A percentile compares a stretch with the other conserved stretches of the same genome.
Conservation (phyloP, 2,888 invertebrate genomes). For the Agrochola circellaris region DNA sequence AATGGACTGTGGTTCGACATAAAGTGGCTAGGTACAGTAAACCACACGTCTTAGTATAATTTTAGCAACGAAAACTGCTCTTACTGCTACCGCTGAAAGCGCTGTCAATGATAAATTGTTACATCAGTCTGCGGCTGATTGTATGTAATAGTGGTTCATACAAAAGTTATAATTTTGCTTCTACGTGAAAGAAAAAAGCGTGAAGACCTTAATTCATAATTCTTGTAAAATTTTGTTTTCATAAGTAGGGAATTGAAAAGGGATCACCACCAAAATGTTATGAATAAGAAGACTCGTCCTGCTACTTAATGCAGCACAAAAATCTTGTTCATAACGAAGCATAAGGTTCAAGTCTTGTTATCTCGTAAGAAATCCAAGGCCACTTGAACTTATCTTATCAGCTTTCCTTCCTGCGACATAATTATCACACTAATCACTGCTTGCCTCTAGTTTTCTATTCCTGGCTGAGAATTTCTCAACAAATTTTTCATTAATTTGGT, state of each 20-base stretch:
- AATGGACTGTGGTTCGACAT: conserved; percentile 7
- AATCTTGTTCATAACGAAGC: not conserved
- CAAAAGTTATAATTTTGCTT: not conserved
- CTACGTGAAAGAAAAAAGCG: not conserved
- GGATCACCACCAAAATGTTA: not conserved
- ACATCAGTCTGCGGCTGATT: not conserved
- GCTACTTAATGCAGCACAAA: not conserved
- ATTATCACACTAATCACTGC: conserved; percentile 12
- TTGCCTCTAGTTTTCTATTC: conserved; percentile 29
- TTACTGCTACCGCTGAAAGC: not conserved
- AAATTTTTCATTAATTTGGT: not conserved
- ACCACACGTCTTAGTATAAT: not conserved
- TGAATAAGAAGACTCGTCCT: not conserved
- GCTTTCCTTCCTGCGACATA: conserved; percentile 40
- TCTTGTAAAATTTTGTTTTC: not conserved
- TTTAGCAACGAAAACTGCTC: not conserved
- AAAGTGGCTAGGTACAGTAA: not conserved
- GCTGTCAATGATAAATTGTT: not conserved
- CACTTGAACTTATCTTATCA: conserved; percentile 28
- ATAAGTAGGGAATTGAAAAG: not conserved
- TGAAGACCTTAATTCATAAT: not conserved
- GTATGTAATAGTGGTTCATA: not conserved
- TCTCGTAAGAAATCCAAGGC: not conserved
- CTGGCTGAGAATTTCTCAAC: not conserved
- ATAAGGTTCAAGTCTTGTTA: not conserved